Evolutionary conservation across 2,888 invertebrate genomes (phyloP), one percentile per base, ranked within the genome.

Genomic region (Corbicula japonica): DNA sequence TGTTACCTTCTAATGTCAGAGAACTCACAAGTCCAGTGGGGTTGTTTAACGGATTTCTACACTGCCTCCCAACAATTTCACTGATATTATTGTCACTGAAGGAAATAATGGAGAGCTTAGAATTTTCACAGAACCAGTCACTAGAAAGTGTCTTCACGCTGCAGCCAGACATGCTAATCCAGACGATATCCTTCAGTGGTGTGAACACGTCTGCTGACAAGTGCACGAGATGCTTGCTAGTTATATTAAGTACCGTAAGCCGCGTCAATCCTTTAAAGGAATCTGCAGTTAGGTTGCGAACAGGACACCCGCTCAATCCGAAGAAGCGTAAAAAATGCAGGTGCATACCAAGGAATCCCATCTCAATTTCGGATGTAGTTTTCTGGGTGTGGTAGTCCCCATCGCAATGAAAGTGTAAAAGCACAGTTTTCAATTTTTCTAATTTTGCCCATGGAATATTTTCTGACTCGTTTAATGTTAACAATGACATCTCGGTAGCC

Each of bases 121-220:
- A 35, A 21, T 69, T 69, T 0, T 35, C 15, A 26, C 69, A 69
- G 32, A 69, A 69, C 21, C 48, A 18, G 5, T 48, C 60, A 32
- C 46, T 34, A 15, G 60, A 58, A 15, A 69, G 32, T 2, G 48
- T 46, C 8, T 34, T 38, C 12, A 69, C 23, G 34, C n/a, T 69
- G 28, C 58, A 35, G 18, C 15, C 23, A 10, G 46, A 26, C 12
- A 69, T 21, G 0, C 46, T 32, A 12, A 60, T 28, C 34, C 46
- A 35, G 12, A 60, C 21, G 18, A 60, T 2, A 10, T 35, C 28
- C n/a, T 23, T 30, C 23, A 69, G 35, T 26, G 46, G 32, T 6
- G 32, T 41, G 8, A 69, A 60, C 1, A 48, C 28, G 26, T 69
- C 60, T 26, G 32, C 4, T 0, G 58, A 35, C n/a, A 65, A 23